phyloP scores from a whole-genome alignment of 2,797 vertebrate species.

The Cuniculus paca region DNA sequence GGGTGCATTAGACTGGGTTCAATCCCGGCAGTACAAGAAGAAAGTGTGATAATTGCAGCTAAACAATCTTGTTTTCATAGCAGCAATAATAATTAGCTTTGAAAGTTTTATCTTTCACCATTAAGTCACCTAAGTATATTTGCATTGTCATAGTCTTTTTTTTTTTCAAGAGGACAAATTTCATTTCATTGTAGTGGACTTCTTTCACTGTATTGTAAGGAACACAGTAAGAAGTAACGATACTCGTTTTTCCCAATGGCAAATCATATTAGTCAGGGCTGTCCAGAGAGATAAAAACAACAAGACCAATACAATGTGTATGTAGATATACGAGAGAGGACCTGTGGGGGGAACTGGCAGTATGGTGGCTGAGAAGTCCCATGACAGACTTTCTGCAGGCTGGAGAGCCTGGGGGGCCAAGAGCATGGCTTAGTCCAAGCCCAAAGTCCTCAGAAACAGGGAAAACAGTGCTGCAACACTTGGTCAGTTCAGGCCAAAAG shows the following conservation, averaged over 20 bases:
- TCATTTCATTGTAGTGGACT: no score
- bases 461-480: background rate
- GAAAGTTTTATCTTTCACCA: background rate
- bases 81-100: background rate
- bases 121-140: background rate
- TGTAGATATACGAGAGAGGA: background rate
- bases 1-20: background rate
- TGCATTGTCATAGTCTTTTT: background rate
- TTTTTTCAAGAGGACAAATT: background rate
- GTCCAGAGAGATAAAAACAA: background rate
- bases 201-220: background rate
- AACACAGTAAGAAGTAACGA: background rate
- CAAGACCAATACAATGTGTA: background rate
- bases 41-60: background rate
- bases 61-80: background rate
- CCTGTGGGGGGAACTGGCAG: background rate
- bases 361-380: background rate
- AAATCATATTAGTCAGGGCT: background rate
- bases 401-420: background rate
- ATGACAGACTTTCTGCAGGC: background rate
- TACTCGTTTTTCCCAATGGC: background rate
- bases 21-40: background rate
- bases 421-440: background rate
- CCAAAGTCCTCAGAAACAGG: background rate
- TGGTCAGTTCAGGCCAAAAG: background rate